Conservation (phyloP, 2,888 invertebrate species). For the Pseudococcus viburni region DNA sequence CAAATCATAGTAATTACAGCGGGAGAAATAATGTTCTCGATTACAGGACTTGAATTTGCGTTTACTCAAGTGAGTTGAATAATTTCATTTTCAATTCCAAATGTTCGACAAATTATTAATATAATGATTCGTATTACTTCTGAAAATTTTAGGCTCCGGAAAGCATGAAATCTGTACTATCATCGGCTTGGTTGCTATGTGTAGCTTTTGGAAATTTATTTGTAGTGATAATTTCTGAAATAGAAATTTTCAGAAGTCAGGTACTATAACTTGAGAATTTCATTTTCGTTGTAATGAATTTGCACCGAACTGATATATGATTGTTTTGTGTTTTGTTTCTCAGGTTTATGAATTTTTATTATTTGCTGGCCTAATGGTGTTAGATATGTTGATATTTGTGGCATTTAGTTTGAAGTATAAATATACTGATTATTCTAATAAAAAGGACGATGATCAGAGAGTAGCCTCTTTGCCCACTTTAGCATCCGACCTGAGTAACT, state of each 20-base stretch:
- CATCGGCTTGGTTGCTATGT: constrained; percentile 94
- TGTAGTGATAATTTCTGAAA: constrained; percentile 88
- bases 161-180: constrained; percentile 94
- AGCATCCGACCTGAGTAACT: neutral
- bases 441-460: neutral
- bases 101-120: too few relatives aligned
- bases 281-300: too few relatives aligned
- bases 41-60: constrained; percentile 95
- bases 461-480: neutral
- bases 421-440: constrained; percentile 73
- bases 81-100: neutral
- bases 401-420: constrained; percentile 85
- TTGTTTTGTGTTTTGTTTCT: constrained; percentile 70
- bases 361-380: constrained; percentile 87
- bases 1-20: constrained; percentile 94
- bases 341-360: constrained; percentile 90
- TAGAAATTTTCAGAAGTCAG: constrained; percentile 61
- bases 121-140: neutral
- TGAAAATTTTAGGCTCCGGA: constrained; percentile 79
- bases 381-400: constrained; percentile 87
- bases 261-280: constrained; percentile 2
- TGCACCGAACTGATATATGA: too few relatives aligned
- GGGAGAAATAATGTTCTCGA: constrained; percentile 96
- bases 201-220: constrained; percentile 94
- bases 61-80: constrained; percentile 80